Conservation (phyloP, 1,140 invertebrate species). For the Zophobas morio region DNA sequence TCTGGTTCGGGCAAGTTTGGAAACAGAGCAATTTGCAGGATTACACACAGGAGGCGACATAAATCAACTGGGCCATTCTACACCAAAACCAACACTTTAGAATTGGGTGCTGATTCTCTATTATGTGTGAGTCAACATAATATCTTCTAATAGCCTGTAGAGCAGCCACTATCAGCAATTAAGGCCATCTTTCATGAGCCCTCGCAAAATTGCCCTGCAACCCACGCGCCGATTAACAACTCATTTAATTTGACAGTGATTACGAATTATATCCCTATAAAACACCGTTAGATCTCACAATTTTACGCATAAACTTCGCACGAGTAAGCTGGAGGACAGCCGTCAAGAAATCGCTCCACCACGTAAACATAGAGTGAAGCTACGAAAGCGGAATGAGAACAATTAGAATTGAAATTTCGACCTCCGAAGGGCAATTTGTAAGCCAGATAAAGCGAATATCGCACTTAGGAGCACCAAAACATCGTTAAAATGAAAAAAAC, state of each 20-base stretch:
- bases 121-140: conserved; percentile 52
- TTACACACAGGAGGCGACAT: conserved; percentile 48
- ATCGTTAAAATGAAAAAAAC: too few species aligned
- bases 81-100: conserved; percentile 43
- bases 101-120: conserved; percentile 51
- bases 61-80: conserved; percentile 46
- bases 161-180: conserved; percentile 53
- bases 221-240: conserved; percentile 32
- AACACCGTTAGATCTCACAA: neutral
- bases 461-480: too few species aligned
- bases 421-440: too few species aligned
- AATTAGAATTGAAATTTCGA: neutral
- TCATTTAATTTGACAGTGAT: conserved; percentile 42
- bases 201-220: conserved; percentile 32
- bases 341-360: neutral
- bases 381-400: neutral
- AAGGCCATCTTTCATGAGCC: conserved; percentile 48
- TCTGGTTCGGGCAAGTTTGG: conserved; percentile 30
- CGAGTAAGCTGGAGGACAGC: neutral
- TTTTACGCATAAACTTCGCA: conserved; percentile 14
- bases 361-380: too few species aligned
- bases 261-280: conserved; percentile 19
- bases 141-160: conserved; percentile 53
- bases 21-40: conserved; percentile 50
- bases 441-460: too few species aligned